phyloP scores from a whole-genome alignment of 1,140 invertebrate species.

The Aphidius gifuensis region DNA sequence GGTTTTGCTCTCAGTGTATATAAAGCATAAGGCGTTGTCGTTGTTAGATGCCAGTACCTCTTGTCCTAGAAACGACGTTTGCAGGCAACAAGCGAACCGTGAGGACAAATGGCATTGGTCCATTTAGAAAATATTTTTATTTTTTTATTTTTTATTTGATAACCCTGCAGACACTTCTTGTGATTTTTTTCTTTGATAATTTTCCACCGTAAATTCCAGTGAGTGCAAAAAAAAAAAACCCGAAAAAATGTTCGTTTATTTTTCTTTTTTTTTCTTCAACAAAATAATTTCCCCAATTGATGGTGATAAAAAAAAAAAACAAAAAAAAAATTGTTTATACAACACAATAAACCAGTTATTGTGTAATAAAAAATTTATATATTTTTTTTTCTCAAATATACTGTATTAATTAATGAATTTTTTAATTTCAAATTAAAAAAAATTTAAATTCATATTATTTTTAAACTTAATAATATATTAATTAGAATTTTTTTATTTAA shows the following conservation, averaged over 20 bases:
- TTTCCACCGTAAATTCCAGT: constrained; percentile 7
- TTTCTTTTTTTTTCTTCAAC: background rate
- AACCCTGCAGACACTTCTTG: background rate
- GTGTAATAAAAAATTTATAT: too few relatives aligned
- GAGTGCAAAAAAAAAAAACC: background rate
- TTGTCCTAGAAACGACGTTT: constrained; percentile 10
- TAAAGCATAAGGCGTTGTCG: constrained; percentile 1
- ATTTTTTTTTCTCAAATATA: too few relatives aligned
- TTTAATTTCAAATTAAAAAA: too few relatives aligned
- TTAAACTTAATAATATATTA: too few relatives aligned
- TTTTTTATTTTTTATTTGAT: background rate
- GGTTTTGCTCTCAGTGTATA: background rate
- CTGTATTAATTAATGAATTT: too few relatives aligned
- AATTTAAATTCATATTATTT: too few relatives aligned
- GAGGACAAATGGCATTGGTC: constrained; percentile 19
- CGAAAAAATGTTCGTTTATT: background rate
- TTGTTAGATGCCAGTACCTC: background rate
- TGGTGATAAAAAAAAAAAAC: too few relatives aligned
- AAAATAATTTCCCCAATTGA: too few relatives aligned
- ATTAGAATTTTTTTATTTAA: too few relatives aligned
- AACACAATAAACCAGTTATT: too few relatives aligned
- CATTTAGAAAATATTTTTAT: constrained; percentile 12
- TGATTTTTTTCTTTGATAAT: constrained; percentile 10
- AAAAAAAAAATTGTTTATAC: too few relatives aligned
- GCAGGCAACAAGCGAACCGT: constrained; percentile 18